Conservation (phyloP, 2,113 vertebrate genomes). For the Callithrix jacchus region DNA sequence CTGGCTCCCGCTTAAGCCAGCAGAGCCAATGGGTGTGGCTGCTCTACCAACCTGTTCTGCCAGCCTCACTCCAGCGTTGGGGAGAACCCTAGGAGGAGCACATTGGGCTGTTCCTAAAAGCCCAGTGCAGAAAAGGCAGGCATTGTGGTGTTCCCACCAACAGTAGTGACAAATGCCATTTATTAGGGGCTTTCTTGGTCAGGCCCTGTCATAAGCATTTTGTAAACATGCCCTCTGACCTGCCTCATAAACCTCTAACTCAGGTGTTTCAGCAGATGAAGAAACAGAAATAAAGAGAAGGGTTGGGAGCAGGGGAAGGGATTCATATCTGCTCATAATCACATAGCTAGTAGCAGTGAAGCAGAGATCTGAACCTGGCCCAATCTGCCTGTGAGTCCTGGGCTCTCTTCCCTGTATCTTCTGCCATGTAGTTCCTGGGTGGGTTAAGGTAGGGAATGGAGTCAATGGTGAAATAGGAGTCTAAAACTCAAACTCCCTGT, state of each 20-base stretch:
- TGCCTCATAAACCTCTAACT: background rate
- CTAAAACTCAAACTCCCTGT: background rate
- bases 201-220: background rate
- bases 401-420: background rate
- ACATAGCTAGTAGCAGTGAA: background rate
- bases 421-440: background rate
- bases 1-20: background rate
- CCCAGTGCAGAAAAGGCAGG: fast-evolving
- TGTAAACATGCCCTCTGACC: background rate
- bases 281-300: background rate
- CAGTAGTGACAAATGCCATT: background rate
- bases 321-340: background rate
- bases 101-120: background rate
- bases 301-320: no score
- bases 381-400: background rate
- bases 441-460: fast-evolving
- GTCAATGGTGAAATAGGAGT: background rate
- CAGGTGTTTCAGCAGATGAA: background rate
- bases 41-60: background rate
- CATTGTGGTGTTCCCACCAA: background rate
- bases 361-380: background rate
- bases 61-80: background rate
- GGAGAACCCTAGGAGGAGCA: background rate
- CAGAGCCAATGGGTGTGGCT: fast-evolving
- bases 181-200: background rate